Percentiles rank a stretch among this genome's conserved stretches.
Evolutionary conservation across 2,113 vertebrate species (phyloP).

Genomic region (Ondatra zibethicus): DNA sequence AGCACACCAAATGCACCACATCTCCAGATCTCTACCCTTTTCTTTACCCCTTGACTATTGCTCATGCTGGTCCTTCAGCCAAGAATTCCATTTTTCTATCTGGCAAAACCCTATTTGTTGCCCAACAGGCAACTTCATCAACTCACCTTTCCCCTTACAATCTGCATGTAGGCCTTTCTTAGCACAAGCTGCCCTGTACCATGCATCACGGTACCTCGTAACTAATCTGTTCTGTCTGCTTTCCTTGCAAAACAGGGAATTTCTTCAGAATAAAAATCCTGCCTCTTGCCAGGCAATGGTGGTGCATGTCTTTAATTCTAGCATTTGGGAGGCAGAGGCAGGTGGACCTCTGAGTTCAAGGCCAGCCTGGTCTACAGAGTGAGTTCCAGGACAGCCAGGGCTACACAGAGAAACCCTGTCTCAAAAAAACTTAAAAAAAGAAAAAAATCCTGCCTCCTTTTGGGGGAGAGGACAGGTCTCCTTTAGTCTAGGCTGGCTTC

Average conservation of each 20-base stretch:
- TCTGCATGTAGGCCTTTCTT: background rate
- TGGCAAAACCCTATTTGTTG: background rate
- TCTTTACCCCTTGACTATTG: background rate
- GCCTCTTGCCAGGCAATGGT: background rate
- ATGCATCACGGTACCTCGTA: accelerated
- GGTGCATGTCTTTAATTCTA: background rate
- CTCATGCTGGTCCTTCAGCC: background rate
- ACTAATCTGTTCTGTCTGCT: background rate
- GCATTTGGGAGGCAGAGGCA: background rate
- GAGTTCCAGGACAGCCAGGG: background rate
- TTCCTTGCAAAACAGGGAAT: background rate
- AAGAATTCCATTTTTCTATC: background rate
- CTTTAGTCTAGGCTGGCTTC: background rate
- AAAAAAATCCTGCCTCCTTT: background rate
- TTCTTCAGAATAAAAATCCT: slow-evolving; percentile 19
- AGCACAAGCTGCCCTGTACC: background rate
- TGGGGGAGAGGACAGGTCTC: background rate
- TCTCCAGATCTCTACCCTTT: background rate
- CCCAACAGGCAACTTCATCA: background rate
- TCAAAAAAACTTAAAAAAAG: too few species aligned
- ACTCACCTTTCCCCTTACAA: background rate
- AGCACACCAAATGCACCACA: background rate
- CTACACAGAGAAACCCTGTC: background rate
- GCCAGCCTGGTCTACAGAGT: too few species aligned
- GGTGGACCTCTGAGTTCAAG: background rate